These are phyloP conservation scores for Petaurus breviceps DNA, from an alignment of 2,113 vertebrate species.

Conservation along the genomic window DNA sequence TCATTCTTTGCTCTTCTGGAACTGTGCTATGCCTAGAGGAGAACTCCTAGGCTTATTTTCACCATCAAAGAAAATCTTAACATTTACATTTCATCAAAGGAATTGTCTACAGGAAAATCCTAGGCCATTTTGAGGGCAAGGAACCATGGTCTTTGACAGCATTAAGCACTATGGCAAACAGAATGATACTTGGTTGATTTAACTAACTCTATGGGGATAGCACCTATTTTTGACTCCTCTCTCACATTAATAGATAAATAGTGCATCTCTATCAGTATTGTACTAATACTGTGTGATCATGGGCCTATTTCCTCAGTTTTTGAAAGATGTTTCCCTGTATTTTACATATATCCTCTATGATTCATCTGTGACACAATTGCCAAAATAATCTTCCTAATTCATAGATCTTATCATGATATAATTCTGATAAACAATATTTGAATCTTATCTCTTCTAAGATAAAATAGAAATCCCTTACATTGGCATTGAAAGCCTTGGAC, in stretches of 20 bases:
- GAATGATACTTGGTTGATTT: conserved; percentile 54
- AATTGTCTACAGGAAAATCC: neutral
- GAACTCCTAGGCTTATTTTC: neutral
- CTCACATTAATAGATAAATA: neutral
- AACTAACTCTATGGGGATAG: conserved; percentile 55
- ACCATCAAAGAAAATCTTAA: neutral
- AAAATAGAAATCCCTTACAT: neutral
- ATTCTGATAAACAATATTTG: neutral
- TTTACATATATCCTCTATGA: neutral
- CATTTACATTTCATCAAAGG: neutral
- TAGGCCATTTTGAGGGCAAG: neutral
- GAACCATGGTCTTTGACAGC: conserved; percentile 1
- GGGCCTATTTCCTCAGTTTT: neutral
- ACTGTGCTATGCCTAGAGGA: neutral
- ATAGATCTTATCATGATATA: neutral
- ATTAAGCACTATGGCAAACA: neutral
- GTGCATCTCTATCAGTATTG: neutral
- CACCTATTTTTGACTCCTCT: conserved; percentile 55
- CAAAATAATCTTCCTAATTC: neutral
- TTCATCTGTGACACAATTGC: neutral
- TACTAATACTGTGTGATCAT: neutral
- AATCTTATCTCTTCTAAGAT: neutral
- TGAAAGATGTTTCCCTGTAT: neutral
- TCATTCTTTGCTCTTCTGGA: neutral
- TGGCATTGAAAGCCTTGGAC: neutral